Base-by-base conservation (phyloP, 2,113 vertebrate species). In the Chlorodrepanis virens region DNA sequence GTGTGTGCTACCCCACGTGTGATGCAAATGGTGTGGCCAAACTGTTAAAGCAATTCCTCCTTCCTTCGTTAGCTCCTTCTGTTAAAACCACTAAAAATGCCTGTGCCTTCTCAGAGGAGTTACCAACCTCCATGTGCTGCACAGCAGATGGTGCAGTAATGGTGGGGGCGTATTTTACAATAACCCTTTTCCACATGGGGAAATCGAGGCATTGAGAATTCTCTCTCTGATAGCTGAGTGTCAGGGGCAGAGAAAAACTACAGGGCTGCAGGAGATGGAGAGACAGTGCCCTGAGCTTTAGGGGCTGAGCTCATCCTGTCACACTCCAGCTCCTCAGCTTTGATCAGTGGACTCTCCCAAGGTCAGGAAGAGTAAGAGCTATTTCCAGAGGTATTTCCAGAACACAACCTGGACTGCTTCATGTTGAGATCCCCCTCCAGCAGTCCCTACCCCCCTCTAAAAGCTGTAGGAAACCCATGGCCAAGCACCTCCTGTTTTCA, bases 161-260 rank as follows among this genome's bases (percentile, higher is more conserved):
- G 90, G 83, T 47, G 72, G 90, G 39, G 95, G 87, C 64, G 52
- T 93, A 67, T 95, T 97, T 96, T 92, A 96, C 92, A 93, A 94
- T 95, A 90, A 90, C 68, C 67, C 83, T 92, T 81, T 81, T 86
- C 83, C 64, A 89, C 64, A 27, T 5, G 27, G 82, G 67, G 75
- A 93, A 83, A 60, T 27, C 5, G 84, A 95, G 87, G 88, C 65
- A 81, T 44, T 44, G 85, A 83, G 83, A 49, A 96, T 29, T n/a
- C 42, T 90, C 67, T 40, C 79, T 72, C 64, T 90, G 50, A 45
- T 60, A 74, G 77, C 9, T 84, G 52, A 79, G 47, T 64, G 37
- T n/a, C 59, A 68, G 54, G 59, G 65, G 25, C 56, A 64, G 65
- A 45, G 28, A 27, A 33, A 72, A 93, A 50, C 49, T 39, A 5